These are phyloP conservation scores for Drosophila falleni DNA, from an alignment of 2,888 invertebrate genomes.

Conservation along the genomic window DNA sequence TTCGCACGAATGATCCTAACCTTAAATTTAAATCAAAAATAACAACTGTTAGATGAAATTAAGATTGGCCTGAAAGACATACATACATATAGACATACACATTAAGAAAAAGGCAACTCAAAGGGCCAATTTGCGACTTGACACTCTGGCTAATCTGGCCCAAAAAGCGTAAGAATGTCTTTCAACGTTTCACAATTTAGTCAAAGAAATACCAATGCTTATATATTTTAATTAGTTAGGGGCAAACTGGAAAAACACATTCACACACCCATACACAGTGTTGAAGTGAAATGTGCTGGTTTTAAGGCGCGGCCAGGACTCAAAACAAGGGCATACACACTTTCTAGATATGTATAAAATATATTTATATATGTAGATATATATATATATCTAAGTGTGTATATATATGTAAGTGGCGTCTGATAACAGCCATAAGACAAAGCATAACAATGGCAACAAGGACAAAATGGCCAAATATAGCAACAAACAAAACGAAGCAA, in stretches of 20 bases:
- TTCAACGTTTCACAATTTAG: slow-evolving; percentile 66
- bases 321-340: slow-evolving; percentile 32
- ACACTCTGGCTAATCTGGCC: slow-evolving; percentile 59
- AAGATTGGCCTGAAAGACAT: slow-evolving; percentile 51
- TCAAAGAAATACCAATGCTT: slow-evolving; percentile 47
- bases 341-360: slow-evolving; percentile 1
- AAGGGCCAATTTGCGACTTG: slow-evolving; percentile 37
- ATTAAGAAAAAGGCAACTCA: slow-evolving; percentile 6
- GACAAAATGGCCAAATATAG: slow-evolving; percentile 76
- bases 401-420: slow-evolving; percentile 34
- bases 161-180: slow-evolving; percentile 60
- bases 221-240: slow-evolving; percentile 72
- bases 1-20: slow-evolving; percentile 28
- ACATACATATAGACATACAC: neutral
- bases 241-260: slow-evolving; percentile 18
- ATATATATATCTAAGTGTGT: slow-evolving; percentile 5
- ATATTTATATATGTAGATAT: neutral
- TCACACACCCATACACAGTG: slow-evolving; percentile 12
- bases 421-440: slow-evolving; percentile 61
- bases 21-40: slow-evolving; percentile 59
- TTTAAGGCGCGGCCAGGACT: slow-evolving; percentile 68
- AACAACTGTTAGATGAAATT: slow-evolving; percentile 69
- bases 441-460: slow-evolving; percentile 71
- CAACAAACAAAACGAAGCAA: slow-evolving; percentile 73
- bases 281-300: slow-evolving; percentile 21